A percentile compares a stretch with the other conserved stretches of the same genome.
Evolutionary conservation across 2,797 vertebrate genomes (phyloP).

Genomic region (Sebastes itinus): DNA sequence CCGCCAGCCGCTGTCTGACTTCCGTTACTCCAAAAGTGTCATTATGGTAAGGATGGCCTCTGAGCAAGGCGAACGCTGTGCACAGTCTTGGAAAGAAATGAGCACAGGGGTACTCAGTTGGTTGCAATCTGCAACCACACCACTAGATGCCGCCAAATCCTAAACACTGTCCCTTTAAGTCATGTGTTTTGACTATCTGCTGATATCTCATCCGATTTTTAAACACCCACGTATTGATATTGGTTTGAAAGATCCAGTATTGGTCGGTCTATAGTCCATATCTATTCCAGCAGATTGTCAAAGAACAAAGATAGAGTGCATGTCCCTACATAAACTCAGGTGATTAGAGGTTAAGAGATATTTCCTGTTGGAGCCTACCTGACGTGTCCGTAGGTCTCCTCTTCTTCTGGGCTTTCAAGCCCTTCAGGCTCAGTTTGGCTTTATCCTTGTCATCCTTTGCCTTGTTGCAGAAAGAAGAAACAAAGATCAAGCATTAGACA

Average conservation of each 20-base stretch:
- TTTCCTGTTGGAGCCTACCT: constrained; percentile 74
- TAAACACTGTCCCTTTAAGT: not conserved
- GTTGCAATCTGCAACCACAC: too few species aligned
- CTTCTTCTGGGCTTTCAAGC: constrained; percentile 79
- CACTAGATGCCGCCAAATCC: too few species aligned
- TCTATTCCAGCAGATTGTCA: not conserved
- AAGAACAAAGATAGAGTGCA: not conserved
- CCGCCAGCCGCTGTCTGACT: too few species aligned
- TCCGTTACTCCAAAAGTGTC: too few species aligned
- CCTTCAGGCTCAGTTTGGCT: constrained; percentile 73
- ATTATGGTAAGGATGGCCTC: too few species aligned
- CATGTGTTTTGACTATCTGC: not conserved
- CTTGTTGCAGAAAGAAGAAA: constrained; percentile 34
- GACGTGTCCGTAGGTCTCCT: constrained; percentile 81
- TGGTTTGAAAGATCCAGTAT: not conserved
- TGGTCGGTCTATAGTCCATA: not conserved
- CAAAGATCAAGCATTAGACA: not conserved
- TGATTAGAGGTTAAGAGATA: not conserved
- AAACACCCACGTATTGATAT: not conserved
- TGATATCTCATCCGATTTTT: not conserved
- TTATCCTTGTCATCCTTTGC: constrained; percentile 82
- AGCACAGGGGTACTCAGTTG: too few species aligned
- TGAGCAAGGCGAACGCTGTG: too few species aligned
- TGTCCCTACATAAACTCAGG: not conserved
- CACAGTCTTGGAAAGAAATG: too few species aligned